These are phyloP conservation scores for Busseola fusca DNA, from an alignment of 2,888 invertebrate species.

Conservation along the genomic window DNA sequence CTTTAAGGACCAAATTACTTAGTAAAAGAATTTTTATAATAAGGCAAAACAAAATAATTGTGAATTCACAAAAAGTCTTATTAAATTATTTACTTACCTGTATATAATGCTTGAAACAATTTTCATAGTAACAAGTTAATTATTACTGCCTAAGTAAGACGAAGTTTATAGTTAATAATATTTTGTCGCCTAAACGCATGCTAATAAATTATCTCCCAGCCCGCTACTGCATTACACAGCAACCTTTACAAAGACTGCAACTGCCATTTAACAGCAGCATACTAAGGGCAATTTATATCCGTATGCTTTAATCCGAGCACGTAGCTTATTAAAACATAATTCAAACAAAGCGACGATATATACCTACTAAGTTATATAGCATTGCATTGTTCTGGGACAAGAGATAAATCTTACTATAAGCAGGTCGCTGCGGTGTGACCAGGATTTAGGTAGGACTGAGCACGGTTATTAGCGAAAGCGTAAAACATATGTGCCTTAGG, in stretches of 20 bases:
- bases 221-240: background rate
- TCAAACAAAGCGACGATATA: conserved; percentile 56
- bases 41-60: no score
- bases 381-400: conserved; percentile 67
- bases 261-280: conserved; percentile 20
- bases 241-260: conserved; percentile 10
- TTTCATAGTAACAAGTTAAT: background rate
- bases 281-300: conserved; percentile 45
- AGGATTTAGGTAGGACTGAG: conserved; percentile 19
- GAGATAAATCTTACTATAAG: conserved; percentile 68
- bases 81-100: no score
- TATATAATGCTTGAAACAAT: background rate
- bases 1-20: no score
- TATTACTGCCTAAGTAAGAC: background rate
- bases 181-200: background rate
- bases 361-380: conserved; percentile 30
- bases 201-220: background rate
- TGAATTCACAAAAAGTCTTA: no score
- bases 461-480: conserved; percentile 1
- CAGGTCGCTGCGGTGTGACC: conserved; percentile 50
- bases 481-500: no score
- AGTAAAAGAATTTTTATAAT: no score
- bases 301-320: conserved; percentile 36
- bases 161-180: background rate
- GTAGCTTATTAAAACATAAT: conserved; percentile 61